Conservation (phyloP, 2,113 vertebrate genomes). For the Strix uralensis region DNA sequence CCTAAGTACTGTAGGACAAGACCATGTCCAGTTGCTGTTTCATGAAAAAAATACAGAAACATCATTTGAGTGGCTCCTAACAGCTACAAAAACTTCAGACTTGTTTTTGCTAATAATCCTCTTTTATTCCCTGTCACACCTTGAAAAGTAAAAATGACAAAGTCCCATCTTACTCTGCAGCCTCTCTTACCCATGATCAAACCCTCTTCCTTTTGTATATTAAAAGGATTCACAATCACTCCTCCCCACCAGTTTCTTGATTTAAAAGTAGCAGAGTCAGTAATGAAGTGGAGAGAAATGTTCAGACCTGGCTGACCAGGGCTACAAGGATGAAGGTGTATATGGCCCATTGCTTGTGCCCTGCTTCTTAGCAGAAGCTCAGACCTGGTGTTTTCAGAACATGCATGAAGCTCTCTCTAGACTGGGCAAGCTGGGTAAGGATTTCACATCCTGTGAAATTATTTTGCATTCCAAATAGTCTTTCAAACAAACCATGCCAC, state of each 20-base stretch:
- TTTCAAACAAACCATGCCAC: not conserved
- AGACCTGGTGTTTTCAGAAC: not conserved
- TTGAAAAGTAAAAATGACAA: not conserved
- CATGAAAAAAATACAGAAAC: not conserved
- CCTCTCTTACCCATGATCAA: not conserved
- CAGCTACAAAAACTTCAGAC: not conserved
- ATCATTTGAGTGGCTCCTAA: not conserved
- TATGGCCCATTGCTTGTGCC: too few species aligned
- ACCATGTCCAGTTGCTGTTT: not conserved
- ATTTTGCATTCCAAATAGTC: not conserved
- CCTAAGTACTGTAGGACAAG: not conserved
- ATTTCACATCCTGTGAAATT: not conserved
- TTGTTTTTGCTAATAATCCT: not conserved
- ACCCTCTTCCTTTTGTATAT: not conserved
- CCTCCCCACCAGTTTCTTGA: not conserved
- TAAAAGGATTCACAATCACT: not conserved
- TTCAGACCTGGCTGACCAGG: not conserved
- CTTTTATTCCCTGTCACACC: not conserved
- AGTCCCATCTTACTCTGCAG: not conserved
- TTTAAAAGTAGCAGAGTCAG: not conserved
- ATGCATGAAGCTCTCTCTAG: not conserved
- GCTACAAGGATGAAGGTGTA: not conserved
- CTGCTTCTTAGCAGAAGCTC: not conserved
- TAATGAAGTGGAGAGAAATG: fast-evolving
- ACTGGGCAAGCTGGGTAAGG: not conserved